Evolutionary conservation across 2,888 invertebrate genomes (phyloP), one percentile per base, ranked within the genome.

Genomic region (Eurytoma californica): DNA sequence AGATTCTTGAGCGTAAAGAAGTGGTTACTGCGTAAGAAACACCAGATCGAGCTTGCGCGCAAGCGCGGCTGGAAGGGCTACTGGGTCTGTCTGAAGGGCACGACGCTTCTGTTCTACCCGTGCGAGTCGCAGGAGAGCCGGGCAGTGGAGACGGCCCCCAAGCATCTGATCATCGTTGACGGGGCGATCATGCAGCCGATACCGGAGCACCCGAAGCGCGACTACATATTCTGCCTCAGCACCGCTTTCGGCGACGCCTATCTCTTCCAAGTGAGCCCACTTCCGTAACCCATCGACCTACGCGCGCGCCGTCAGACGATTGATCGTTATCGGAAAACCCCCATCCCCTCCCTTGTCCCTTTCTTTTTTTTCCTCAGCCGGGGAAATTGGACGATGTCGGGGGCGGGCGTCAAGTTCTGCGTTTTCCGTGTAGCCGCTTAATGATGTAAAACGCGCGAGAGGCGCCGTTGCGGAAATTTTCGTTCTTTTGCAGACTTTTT

Each of bases 11-110:
- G 97, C 90, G 98, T 98, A 86, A 98, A 98, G 92, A 98, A 98
- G 92, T 98, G 98, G 98, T 92, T 98, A 86, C 92, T 98, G 84
- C 95, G 98, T 86, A 98, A 98, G 92, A 97, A 98, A 91, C 97
- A 97, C 92, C 97, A 97, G 92, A 96, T 98, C 89, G 98, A 98
- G 91, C 92, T 98, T 91, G 98, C 98, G 65, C 94, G 97, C 79
- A 97, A 98, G 91, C 94, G 98, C 63, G 98, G 97, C 84, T 99
- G 98, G 98, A 98, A 98, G 91, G 97, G 97, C 83, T 98, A 98
- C 91, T 98, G 98, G 98, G 98, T 98, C 74, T 98, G 98, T 91
- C 92, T 99, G 86, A 98, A 98, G 91, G 98, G 98, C 85, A 98
- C 98, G 80, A 98, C 98, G 66, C 92, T 98, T 80, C 94, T 98